A percentile compares a stretch with the other conserved stretches of the same genome.
Evolutionary conservation across 2,113 vertebrate genomes (phyloP).

Genomic region (Columbina picui): DNA sequence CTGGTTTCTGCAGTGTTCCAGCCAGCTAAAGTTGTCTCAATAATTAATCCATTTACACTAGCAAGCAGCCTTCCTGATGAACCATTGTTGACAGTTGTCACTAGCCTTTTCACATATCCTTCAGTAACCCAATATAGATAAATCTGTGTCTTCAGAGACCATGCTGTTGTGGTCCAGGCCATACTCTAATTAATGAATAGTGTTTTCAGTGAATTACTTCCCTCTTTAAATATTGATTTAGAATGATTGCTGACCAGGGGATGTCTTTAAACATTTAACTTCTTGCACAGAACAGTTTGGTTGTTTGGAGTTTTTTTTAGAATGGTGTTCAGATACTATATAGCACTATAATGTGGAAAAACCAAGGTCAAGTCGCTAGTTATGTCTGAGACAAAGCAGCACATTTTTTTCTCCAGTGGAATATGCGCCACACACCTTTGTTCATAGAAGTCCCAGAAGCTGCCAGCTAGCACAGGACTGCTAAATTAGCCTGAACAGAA

Average conservation of each 20-base stretch:
- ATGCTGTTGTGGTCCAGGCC: background rate
- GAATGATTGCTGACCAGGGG: conserved; percentile 19
- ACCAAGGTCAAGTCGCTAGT: background rate
- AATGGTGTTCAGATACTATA: background rate
- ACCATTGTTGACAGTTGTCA: background rate
- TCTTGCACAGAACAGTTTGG: background rate
- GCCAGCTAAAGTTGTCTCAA: conserved; percentile 35
- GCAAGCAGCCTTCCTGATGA: conserved; percentile 20
- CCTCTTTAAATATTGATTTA: conserved; percentile 47
- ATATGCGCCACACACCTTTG: background rate
- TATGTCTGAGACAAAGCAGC: background rate
- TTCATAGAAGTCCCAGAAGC: background rate
- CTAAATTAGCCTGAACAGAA: background rate
- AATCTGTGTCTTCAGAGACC: background rate
- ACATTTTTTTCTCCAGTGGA: background rate
- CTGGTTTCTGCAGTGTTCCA: conserved; percentile 17
- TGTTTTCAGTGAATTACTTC: conserved; percentile 7
- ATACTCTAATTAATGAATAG: conserved; percentile 27
- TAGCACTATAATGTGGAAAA: background rate
- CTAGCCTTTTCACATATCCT: background rate
- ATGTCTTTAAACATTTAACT: conserved; percentile 2
- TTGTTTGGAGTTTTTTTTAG: background rate
- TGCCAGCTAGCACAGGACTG: background rate
- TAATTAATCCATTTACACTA: conserved; percentile 45
- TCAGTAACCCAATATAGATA: conserved; percentile 19